Base-by-base conservation (phyloP, 2,113 vertebrate genomes). In the Hiodon alosoides region DNA sequence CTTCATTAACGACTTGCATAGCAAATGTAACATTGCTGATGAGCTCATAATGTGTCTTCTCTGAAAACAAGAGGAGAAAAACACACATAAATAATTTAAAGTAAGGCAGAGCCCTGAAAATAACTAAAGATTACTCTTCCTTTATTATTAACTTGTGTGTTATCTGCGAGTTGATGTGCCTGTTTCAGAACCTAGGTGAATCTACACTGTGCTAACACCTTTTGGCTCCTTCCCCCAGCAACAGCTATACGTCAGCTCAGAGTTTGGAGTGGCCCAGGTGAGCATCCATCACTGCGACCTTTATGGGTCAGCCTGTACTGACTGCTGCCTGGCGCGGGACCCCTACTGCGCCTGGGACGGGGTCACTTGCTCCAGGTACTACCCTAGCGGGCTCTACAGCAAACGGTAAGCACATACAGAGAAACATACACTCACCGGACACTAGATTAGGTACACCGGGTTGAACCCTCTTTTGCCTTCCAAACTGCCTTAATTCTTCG, bases 301-400 rank as follows among this genome's bases (percentile, higher is more conserved):
- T 86, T 99, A 99, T 0, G 97, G 97, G 9, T 91, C 94, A 0
- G 97, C 96, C 62, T 99, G 97, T 8, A 93, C 96, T 0, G 96
- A 98, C 79, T 99, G 97, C 83, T 99, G 97, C 78, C 91, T 99
- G 1, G 96, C 97, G 2, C 88, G 97, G 79, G 97, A 99, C 77
- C 97, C 97, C 0, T 99, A 99, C 86, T 99, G 97, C 2, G 96
- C 96, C 69, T 99, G 97, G 97, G 97, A 99, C 7, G 97, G 97
- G 0, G 84, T 94, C 74, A 92, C 96, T 80, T 99, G 97, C 80
- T 96, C 97, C 65, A 89, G 94, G 3, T 98, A 93, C 79, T 96
- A 90, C 78, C 94, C 94, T 7, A 90, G 91, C 0, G 94, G 90
- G 10, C 82, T 90, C 47, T 94, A 93, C 78, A 89, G 93, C 1